These are phyloP conservation scores for Aphelocoma californica DNA, from an alignment of 2,797 vertebrate species.

Conservation along the genomic window DNA sequence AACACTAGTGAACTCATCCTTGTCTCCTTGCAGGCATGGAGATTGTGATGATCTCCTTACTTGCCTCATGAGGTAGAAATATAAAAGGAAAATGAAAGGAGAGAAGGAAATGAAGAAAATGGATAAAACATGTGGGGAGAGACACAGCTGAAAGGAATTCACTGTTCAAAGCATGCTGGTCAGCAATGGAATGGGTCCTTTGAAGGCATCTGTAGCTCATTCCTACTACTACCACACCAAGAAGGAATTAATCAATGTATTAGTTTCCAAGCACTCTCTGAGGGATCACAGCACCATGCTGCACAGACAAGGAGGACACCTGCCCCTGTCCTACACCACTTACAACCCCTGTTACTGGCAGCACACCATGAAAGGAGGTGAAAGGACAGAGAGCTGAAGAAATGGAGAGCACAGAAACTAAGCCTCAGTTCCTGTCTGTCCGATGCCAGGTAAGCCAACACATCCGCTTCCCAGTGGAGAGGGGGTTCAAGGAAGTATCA, in stretches of 20 bases:
- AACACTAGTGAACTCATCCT: not conserved
- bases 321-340: not conserved
- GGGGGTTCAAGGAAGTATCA: not conserved
- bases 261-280: fast-evolving
- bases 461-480: not conserved
- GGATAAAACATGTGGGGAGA: not conserved
- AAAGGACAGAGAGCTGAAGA: not conserved
- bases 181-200: not conserved
- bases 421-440: not conserved
- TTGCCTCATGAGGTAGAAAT: not conserved
- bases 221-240: not conserved
- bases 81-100: not conserved
- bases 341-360: not conserved
- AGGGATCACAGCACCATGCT: not conserved
- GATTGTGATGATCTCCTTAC: not conserved
- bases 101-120: not conserved
- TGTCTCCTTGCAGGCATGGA: not conserved
- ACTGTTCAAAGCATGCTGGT: not conserved
- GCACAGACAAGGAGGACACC: not conserved
- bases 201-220: not conserved
- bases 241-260: not conserved
- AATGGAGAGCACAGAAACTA: not conserved
- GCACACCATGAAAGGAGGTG: not conserved
- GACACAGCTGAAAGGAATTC: not conserved
- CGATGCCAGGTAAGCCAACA: fast-evolving